These are phyloP conservation scores for Plusia festucae DNA, from an alignment of 2,888 invertebrate genomes.

Conservation along the genomic window DNA sequence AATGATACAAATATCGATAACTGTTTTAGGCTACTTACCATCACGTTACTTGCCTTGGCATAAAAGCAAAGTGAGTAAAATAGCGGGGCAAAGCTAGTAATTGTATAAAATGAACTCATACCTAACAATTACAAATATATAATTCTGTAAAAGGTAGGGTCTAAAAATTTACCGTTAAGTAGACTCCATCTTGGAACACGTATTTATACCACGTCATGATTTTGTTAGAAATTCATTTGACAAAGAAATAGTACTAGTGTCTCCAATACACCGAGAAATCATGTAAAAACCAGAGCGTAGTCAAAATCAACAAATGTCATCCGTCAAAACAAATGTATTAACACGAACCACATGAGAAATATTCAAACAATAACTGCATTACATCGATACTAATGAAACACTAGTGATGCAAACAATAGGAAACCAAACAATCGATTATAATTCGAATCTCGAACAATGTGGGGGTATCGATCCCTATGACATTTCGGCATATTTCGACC, in stretches of 20 bases:
- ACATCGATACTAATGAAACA: constrained; percentile 26
- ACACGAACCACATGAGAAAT: constrained; percentile 15
- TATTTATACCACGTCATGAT: too few relatives aligned
- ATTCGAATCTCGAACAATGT: constrained; percentile 47
- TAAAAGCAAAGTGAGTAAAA: too few relatives aligned
- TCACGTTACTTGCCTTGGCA: too few relatives aligned
- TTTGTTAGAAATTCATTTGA: too few relatives aligned
- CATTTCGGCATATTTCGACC: constrained; percentile 43
- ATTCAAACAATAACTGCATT: constrained; percentile 33
- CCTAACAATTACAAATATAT: not conserved
- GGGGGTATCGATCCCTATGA: constrained; percentile 31
- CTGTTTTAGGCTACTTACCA: too few relatives aligned
- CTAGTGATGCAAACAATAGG: constrained; percentile 48
- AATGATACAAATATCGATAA: too few relatives aligned
- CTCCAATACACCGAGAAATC: not conserved
- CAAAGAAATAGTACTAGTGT: not conserved
- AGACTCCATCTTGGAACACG: too few relatives aligned
- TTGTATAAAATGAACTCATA: too few relatives aligned
- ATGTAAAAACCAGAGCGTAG: not conserved
- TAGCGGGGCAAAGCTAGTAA: too few relatives aligned
- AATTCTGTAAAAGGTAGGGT: too few relatives aligned
- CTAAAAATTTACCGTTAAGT: too few relatives aligned
- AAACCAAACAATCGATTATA: constrained; percentile 45
- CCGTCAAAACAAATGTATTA: not conserved
- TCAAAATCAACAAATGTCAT: not conserved